Base-by-base conservation (phyloP, 2,888 invertebrate species). In the Argyresthia albistria region DNA sequence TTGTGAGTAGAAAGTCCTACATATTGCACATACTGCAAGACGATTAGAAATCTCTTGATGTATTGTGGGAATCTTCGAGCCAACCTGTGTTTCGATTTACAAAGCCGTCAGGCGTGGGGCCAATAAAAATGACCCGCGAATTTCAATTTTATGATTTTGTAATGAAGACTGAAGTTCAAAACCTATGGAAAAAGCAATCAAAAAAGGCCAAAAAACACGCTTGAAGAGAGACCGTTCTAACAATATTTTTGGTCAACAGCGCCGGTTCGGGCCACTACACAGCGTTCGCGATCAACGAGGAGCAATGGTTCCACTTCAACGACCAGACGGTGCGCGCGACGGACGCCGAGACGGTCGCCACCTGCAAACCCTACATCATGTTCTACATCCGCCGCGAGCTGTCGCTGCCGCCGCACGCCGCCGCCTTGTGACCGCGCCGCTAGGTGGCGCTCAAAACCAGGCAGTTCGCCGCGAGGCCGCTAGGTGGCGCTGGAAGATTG, bases 191-290 rank as follows among this genome's bases (percentile, higher is more conserved):
- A 39, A 39, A 2, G 9, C 10, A 45, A 45, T 15, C 2, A 2
- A 14, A 2, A 6, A 45, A 45, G 10, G 14, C 6, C 10, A n/a
- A n/a, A n/a, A n/a, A n/a, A n/a, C n/a, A n/a, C n/a, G n/a, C n/a
- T n/a, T n/a, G n/a, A n/a, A n/a, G n/a, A n/a, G n/a, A n/a, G n/a
- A 25, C 25, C 25, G 2, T 25, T 25, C 25, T 25, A 25, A 25
- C 6, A 25, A 25, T 25, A 4, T 25, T 2, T 2, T 25, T 25
- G 3, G 25, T 25, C 25, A 25, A 16, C 81, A 94, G 95, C 16
- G 93, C 93, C 52, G 94, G 93, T 0, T 94, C 93, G 39, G 95
- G 95, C 39, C 95, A 95, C 77, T 95, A 95, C 86, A 95, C 95
- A 54, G 92, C 95, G 57, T 95, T 93, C 79, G 95, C 94, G 48